A percentile compares a stretch with the other conserved stretches of the same genome.
These are phyloP conservation scores for Eurois occulta DNA, from an alignment of 2,888 invertebrate species.

Conservation along the genomic window DNA sequence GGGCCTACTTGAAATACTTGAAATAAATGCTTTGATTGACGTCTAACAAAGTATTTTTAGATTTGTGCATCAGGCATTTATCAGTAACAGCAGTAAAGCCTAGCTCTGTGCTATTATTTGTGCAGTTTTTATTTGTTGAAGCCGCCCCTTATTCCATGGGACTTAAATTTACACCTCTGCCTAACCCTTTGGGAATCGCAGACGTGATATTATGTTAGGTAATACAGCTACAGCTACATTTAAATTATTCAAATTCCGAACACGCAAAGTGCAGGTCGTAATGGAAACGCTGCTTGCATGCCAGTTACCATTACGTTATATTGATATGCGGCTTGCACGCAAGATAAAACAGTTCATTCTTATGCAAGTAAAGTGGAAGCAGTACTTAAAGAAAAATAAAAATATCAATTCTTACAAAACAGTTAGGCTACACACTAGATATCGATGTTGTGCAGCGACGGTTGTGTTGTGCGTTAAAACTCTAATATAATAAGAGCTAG, in stretches of 20 bases:
- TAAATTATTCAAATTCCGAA: conserved; percentile 11
- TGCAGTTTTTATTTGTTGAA: neutral
- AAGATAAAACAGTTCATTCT: conserved; percentile 5
- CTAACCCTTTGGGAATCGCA: neutral
- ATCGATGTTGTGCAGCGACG: neutral
- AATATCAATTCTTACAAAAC: neutral
- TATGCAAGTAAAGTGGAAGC: conserved; percentile 11
- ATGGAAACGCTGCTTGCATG: conserved; percentile 35
- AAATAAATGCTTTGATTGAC: no score
- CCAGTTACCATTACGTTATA: conserved; percentile 8
- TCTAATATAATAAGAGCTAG: neutral
- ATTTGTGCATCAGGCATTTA: neutral
- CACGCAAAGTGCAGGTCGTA: conserved; percentile 17
- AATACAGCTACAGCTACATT: conserved; percentile 3
- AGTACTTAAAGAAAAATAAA: neutral
- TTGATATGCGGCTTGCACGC: conserved; percentile 23
- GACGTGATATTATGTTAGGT: neutral
- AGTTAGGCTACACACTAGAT: neutral
- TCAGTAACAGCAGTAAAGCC: neutral
- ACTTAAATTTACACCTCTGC: neutral
- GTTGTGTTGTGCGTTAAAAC: neutral
- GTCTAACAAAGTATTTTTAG: no score
- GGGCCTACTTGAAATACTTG: no score
- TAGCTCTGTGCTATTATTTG: neutral
- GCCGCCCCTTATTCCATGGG: neutral